Evolutionary conservation across 2,888 invertebrate genomes (phyloP), one percentile per base, ranked within the genome.

Genomic region (Pammene aurita): DNA sequence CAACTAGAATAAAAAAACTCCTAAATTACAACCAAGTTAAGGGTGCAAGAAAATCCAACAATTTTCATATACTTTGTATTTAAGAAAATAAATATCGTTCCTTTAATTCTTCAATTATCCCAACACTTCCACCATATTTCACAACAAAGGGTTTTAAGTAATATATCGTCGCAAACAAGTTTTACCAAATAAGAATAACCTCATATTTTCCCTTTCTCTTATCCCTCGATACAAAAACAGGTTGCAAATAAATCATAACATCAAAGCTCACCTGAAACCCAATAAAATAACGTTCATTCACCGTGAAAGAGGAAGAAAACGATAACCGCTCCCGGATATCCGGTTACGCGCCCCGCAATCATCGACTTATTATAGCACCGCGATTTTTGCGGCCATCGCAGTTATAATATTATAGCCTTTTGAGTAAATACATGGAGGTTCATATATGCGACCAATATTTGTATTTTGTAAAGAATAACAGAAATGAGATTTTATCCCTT

Each of bases 301-400:
- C 77, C 78, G 79, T 82, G 77, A 83, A 82, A 78, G 74, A 80
- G 80, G 78, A 78, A 79, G 80, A 83, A 84, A 84, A 84, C 81
- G 85, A 83, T 83, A 82, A 84, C 84, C 80, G 74, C 79, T 61
- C 35, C 78, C 81, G 85, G 85, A 86, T 87, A 88, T 88, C 88
- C 88, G 80, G 84, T 87, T 84, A 85, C 87, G 84, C 80, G 82
- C 80, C 62, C 58, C 50, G 60, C 64, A 65, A 69, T 69, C 69
- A 65, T 65, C 58, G 66, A 69, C 58, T 65, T 69, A 69, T 64
- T 64, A 46, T 60, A 65, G 65, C 52, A 63, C 63, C 58, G 64
- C 44, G 46, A 52, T 68, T 65, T 54, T 60, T 54, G 58, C 52
- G 46, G 16, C 56, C 48, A 62, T 48, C 41, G 42, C 57, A 38